These are phyloP conservation scores for Chrysemys picta DNA, from an alignment of 2,113 vertebrate species.

Conservation along the genomic window DNA sequence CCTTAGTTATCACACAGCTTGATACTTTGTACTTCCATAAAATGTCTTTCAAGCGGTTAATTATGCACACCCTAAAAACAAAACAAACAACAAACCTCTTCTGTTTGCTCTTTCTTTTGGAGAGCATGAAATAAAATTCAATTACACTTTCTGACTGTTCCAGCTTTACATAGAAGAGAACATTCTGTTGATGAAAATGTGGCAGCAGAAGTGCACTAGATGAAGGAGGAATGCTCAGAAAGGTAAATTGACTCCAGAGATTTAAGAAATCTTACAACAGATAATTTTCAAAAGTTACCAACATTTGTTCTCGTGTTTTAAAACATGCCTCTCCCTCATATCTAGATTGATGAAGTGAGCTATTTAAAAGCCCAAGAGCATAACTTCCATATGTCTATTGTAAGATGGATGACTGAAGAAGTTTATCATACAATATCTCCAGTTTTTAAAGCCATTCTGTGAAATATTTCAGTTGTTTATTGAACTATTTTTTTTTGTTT, in stretches of 20 bases:
- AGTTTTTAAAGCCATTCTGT: neutral
- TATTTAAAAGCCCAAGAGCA: neutral
- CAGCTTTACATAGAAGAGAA: neutral
- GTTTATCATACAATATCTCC: neutral
- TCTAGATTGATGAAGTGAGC: neutral
- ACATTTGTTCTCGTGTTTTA: neutral
- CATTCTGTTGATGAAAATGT: neutral
- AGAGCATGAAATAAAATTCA: neutral
- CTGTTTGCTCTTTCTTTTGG: neutral
- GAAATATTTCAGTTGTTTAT: neutral
- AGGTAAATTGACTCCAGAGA: neutral
- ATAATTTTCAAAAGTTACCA: neutral
- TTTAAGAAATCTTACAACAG: neutral
- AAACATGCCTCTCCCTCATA: neutral
- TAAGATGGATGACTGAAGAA: neutral
- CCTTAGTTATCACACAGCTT: neutral
- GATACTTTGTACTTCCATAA: neutral
- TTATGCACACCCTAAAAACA: neutral
- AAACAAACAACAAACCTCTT: neutral
- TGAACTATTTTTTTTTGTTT: neutral
- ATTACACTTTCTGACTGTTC: neutral
- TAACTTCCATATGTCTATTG: neutral
- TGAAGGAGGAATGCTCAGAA: neutral
- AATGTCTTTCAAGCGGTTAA: fast-evolving
- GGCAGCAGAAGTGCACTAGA: neutral